A percentile compares a stretch with the other conserved stretches of the same genome.
These are phyloP conservation scores for Mimas tiliae DNA, from an alignment of 2,888 invertebrate species.

Conservation along the genomic window DNA sequence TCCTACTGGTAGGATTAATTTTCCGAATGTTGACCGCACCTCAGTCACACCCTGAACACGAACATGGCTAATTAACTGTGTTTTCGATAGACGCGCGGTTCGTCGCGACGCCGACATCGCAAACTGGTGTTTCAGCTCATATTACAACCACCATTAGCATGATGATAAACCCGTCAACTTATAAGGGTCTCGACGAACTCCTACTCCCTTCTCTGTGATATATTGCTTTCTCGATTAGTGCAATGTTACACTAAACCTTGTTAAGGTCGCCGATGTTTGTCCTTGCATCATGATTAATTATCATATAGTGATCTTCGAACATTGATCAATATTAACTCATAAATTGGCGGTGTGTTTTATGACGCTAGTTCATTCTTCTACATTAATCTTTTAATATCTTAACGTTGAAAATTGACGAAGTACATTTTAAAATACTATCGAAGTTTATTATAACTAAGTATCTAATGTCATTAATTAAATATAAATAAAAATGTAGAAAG, in stretches of 20 bases:
- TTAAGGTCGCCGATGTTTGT: constrained; percentile 55
- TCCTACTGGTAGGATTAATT: constrained; percentile 78
- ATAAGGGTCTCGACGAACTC: constrained; percentile 29
- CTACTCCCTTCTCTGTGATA: constrained; percentile 52
- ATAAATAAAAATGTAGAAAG: constrained; percentile 23
- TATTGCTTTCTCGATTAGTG: constrained; percentile 60
- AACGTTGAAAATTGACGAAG: neutral
- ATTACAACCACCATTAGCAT: constrained; percentile 73
- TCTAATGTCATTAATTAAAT: neutral
- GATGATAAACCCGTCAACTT: constrained; percentile 58
- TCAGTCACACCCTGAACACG: constrained; percentile 67
- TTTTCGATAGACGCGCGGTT: constrained; percentile 68
- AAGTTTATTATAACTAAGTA: neutral
- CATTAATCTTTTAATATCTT: too few relatives aligned
- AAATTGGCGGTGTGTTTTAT: constrained; percentile 1
- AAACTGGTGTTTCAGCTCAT: constrained; percentile 50
- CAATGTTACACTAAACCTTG: constrained; percentile 53
- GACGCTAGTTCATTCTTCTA: neutral
- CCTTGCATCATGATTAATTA: constrained; percentile 57
- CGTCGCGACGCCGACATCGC: constrained; percentile 32
- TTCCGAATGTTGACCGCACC: constrained; percentile 80
- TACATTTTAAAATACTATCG: neutral
- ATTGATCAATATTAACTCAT: constrained; percentile 44
- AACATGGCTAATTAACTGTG: constrained; percentile 76
- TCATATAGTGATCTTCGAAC: constrained; percentile 32